phyloP scores from a whole-genome alignment of 2,888 invertebrate genomes.

The Drosophila phalerata region DNA sequence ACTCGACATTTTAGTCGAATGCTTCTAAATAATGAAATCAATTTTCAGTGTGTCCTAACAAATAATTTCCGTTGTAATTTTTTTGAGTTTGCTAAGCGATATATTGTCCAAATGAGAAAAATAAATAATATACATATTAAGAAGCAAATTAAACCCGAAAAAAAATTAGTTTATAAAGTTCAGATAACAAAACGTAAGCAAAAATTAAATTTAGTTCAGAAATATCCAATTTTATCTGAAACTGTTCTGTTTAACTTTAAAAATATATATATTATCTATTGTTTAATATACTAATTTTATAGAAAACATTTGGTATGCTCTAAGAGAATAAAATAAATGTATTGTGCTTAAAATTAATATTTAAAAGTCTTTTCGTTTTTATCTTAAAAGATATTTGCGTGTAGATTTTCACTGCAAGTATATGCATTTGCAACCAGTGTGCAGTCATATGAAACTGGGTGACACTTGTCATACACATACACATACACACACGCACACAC shows the following conservation, averaged over 20 bases:
- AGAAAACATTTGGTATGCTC: no score
- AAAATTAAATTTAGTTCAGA: background rate
- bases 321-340: background rate
- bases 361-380: background rate
- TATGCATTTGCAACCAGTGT: conserved; percentile 47
- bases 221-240: background rate
- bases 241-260: background rate
- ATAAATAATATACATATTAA: background rate
- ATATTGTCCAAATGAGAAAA: background rate
- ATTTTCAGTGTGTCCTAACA: background rate
- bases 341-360: no score
- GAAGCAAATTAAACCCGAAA: background rate
- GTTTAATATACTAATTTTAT: no score
- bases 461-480: conserved; percentile 67
- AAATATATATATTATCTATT: background rate
- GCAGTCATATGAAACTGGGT: conserved; percentile 51
- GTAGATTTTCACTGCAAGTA: background rate
- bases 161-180: background rate
- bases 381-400: background rate
- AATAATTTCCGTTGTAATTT: conserved; percentile 3
- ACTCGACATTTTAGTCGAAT: background rate
- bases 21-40: conserved; percentile 6
- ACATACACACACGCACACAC: conserved; percentile 24
- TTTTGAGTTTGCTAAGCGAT: background rate
- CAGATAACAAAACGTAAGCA: background rate